Evolutionary conservation across 2,797 vertebrate genomes (phyloP).

Genomic region (Tachyglossus aculeatus): DNA sequence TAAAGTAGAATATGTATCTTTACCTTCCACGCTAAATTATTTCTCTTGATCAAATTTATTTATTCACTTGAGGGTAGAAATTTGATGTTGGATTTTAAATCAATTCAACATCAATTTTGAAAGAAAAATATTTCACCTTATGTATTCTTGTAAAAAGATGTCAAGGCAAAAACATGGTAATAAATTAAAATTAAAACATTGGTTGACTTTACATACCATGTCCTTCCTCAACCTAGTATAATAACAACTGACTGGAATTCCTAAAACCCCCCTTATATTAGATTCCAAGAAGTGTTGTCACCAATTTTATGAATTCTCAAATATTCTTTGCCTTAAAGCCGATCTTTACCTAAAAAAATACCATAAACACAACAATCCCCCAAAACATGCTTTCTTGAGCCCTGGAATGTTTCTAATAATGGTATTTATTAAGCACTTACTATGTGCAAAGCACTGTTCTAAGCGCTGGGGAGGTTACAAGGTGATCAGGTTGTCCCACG

Average conservation of each 20-base stretch:
- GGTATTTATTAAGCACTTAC: too few relatives aligned
- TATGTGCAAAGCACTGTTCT: too few relatives aligned
- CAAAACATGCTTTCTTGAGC: not conserved
- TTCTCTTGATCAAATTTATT: too few relatives aligned
- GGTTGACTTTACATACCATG: not conserved
- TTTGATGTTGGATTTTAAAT: not conserved
- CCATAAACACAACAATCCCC: fast-evolving
- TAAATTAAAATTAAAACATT: not conserved
- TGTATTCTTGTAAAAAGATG: not conserved
- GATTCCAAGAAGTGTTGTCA: fast-evolving
- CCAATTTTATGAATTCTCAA: too few relatives aligned
- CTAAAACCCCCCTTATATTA: not conserved
- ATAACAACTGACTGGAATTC: not conserved
- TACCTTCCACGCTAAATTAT: too few relatives aligned
- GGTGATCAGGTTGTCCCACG: too few relatives aligned
- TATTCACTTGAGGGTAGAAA: not conserved
- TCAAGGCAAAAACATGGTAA: not conserved
- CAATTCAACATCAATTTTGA: not conserved
- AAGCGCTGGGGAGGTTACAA: too few relatives aligned
- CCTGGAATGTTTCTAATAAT: not conserved
- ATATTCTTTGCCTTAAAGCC: too few relatives aligned
- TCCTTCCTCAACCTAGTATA: not conserved
- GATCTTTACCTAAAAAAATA: too few relatives aligned
- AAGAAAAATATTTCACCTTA: not conserved
- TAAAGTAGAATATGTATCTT: not conserved